Conservation (phyloP, 2,113 vertebrate genomes). For the Scytalopus superciliaris region DNA sequence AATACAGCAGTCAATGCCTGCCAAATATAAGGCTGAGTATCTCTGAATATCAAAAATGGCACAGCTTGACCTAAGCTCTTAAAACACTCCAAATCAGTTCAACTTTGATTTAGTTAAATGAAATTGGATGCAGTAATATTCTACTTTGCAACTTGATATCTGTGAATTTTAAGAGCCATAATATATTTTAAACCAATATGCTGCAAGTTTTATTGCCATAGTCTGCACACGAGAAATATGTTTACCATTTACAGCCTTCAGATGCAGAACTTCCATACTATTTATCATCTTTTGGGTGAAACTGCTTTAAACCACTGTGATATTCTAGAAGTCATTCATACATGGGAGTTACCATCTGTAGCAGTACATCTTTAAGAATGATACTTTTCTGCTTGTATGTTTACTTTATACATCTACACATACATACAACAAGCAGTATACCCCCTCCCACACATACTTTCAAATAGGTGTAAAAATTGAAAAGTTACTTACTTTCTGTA, state of each 20-base stretch:
- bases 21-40: not conserved
- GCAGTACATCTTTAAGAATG: not conserved
- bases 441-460: not conserved
- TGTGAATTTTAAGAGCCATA: not conserved
- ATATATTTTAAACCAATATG: not conserved
- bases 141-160: not conserved
- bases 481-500: conserved; percentile 78
- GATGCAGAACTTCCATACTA: not conserved
- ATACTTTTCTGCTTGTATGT: not conserved
- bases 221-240: not conserved
- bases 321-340: not conserved
- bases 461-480: not conserved
- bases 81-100: not conserved
- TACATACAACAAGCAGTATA: not conserved
- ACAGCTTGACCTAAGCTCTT: not conserved
- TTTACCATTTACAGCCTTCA: not conserved
- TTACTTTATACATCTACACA: not conserved
- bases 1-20: not conserved
- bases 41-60: not conserved
- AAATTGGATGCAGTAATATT: not conserved
- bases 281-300: not conserved
- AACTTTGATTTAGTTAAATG: not conserved
- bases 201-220: not conserved
- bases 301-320: not conserved
- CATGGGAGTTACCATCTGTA: not conserved